Percentiles rank a stretch among this genome's conserved stretches.
These are phyloP conservation scores for Helogale parvula DNA, from an alignment of 2,113 vertebrate species.

Conservation along the genomic window DNA sequence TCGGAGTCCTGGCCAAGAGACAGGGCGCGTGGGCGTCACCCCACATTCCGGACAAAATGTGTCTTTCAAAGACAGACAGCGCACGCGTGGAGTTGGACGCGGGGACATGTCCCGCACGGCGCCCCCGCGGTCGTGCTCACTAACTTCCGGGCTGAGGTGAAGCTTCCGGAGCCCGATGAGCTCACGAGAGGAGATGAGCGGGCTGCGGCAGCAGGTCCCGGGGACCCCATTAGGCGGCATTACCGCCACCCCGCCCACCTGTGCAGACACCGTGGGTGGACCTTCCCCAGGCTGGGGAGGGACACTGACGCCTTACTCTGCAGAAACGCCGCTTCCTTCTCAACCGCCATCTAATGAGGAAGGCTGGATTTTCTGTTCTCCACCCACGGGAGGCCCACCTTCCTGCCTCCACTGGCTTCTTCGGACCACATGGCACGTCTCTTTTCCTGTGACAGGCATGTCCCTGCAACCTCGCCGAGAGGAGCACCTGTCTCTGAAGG, in stretches of 20 bases:
- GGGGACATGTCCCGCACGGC: too few relatives aligned
- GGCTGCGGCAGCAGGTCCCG: not conserved
- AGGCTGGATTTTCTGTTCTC: rapidly evolving
- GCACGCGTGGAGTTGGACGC: not conserved
- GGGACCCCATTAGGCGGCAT: not conserved
- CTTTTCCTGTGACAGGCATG: rapidly evolving
- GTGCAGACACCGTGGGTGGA: not conserved
- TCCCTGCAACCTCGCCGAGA: rapidly evolving
- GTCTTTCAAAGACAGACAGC: not conserved
- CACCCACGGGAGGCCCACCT: rapidly evolving
- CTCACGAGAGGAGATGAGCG: not conserved
- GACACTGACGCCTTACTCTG: rapidly evolving
- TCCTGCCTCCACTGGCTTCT: rapidly evolving
- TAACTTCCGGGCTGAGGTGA: not conserved
- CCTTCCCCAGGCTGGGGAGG: not conserved
- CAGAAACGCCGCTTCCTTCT: rapidly evolving
- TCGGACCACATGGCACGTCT: rapidly evolving
- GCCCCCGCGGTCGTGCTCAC: not conserved
- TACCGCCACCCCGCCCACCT: not conserved
- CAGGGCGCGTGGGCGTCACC: rapidly evolving
- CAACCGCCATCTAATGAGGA: not conserved
- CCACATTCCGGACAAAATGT: not conserved
- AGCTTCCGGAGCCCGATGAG: not conserved
- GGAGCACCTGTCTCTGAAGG: rapidly evolving
- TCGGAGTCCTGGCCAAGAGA: not conserved